A percentile compares a stretch with the other conserved stretches of the same genome.
Conservation (phyloP, 2,113 vertebrate species). For the Sisor rabdophorus region DNA sequence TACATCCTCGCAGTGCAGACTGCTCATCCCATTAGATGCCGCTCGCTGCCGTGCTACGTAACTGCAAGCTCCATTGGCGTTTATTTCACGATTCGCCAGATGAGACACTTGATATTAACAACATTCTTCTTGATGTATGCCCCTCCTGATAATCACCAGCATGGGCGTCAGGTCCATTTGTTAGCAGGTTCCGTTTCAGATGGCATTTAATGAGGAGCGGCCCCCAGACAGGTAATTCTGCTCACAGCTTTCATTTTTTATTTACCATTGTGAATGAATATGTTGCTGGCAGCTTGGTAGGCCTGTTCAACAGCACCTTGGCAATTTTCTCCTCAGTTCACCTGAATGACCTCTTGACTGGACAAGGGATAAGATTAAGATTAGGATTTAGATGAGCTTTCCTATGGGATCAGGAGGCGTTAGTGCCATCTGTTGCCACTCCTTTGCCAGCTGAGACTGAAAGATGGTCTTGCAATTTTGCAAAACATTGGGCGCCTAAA, state of each 20-base stretch:
- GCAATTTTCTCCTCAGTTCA: constrained; percentile 74
- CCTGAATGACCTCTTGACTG: constrained; percentile 72
- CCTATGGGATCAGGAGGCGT: constrained; percentile 64
- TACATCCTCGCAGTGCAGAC: constrained; percentile 68
- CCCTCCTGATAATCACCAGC: constrained; percentile 54
- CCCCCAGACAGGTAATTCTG: constrained; percentile 68
- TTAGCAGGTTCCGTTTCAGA: constrained; percentile 68
- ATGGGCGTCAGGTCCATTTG: constrained; percentile 54
- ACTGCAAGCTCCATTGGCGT: constrained; percentile 80
- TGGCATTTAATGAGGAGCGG: constrained; percentile 70
- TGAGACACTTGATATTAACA: constrained; percentile 80
- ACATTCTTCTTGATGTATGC: constrained; percentile 77
- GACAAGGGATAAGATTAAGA: constrained; percentile 52
- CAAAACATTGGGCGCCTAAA: constrained; percentile 39
- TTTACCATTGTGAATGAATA: constrained; percentile 76
- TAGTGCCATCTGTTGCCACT: constrained; percentile 68
- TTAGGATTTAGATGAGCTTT: too few species aligned
- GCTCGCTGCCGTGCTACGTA: constrained; percentile 65
- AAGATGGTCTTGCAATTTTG: constrained; percentile 38
- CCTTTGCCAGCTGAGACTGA: constrained; percentile 35
- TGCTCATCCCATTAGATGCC: constrained; percentile 74
- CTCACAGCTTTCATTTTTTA: constrained; percentile 72
- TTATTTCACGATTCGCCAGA: constrained; percentile 78
- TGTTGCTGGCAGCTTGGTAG: constrained; percentile 57
- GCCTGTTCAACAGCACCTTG: constrained; percentile 63